Evolutionary conservation across 2,888 invertebrate species (phyloP).

Genomic region (Antitype chi): DNA sequence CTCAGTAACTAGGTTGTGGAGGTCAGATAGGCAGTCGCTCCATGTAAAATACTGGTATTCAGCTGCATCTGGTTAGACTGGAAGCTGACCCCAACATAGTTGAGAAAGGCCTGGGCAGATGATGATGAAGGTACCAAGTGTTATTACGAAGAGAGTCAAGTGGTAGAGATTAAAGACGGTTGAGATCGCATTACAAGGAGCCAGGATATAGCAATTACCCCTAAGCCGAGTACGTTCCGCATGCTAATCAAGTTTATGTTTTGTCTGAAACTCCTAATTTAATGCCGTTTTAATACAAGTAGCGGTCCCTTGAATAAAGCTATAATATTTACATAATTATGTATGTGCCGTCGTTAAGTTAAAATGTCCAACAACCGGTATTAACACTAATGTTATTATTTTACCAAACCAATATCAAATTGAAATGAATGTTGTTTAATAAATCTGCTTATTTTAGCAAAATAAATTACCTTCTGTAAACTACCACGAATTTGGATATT

Average conservation of each 20-base stretch:
- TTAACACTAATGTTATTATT: constrained; percentile 1
- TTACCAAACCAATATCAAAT: constrained; percentile 1
- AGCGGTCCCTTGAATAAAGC: constrained; percentile 50
- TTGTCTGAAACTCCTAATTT: constrained; percentile 64
- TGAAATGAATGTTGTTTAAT: constrained; percentile 5
- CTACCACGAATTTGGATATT: not conserved
- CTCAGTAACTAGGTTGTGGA: no score
- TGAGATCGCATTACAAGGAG: constrained; percentile 66
- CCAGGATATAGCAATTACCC: constrained; percentile 72
- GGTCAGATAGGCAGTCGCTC: no score
- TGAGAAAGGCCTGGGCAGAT: no score
- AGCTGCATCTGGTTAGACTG: no score
- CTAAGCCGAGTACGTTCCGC: constrained; percentile 64
- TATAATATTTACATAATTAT: constrained; percentile 54
- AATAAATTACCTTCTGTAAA: not conserved
- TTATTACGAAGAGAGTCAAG: constrained; percentile 51
- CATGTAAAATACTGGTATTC: no score
- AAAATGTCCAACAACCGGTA: not conserved
- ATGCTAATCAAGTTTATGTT: constrained; percentile 73
- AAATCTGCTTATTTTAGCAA: constrained; percentile 7
- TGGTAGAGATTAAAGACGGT: constrained; percentile 65
- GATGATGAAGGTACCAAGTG: no score
- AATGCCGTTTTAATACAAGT: constrained; percentile 57
- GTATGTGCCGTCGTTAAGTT: constrained; percentile 28
- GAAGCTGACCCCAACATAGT: no score